Conservation (phyloP, 2,888 invertebrate genomes). For the Cheilosia vulpina region DNA sequence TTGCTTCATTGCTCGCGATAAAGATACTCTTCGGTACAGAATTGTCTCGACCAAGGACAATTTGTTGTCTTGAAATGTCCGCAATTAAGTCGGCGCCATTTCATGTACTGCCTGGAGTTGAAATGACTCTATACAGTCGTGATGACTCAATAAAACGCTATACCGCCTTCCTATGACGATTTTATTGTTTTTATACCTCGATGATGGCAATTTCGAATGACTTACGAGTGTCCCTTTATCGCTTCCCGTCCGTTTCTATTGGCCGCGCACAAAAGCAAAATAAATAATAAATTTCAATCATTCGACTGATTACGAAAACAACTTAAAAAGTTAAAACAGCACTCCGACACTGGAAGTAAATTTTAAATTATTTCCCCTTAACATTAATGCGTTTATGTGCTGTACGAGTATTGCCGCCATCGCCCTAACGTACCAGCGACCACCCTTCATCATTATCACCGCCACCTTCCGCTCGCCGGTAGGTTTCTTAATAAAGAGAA, state of each 20-base stretch:
- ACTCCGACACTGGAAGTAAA: constrained; percentile 57
- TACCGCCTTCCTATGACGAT: constrained; percentile 16
- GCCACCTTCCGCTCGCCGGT: not conserved
- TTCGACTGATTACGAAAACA: constrained; percentile 57
- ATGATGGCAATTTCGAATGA: constrained; percentile 1
- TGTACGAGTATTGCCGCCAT: not conserved
- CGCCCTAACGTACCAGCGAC: not conserved
- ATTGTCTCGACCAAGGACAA: no score
- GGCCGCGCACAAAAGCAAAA: constrained; percentile 52
- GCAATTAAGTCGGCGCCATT: no score
- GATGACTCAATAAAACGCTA: constrained; percentile 26
- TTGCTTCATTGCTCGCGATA: no score
- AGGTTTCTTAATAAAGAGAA: constrained; percentile 22
- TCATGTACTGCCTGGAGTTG: not conserved
- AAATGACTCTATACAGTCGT: constrained; percentile 3
- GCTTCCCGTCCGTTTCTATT: not conserved
- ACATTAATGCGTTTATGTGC: constrained; percentile 62
- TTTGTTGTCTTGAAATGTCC: no score
- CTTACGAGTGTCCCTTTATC: not conserved
- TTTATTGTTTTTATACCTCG: constrained; percentile 6
- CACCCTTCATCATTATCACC: constrained; percentile 13
- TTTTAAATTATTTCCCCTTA: constrained; percentile 61
- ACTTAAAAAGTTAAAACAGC: constrained; percentile 66
- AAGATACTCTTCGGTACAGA: no score
- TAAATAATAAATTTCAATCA: constrained; percentile 70